These are phyloP conservation scores for Aquatica leii DNA, from an alignment of 2,888 invertebrate species.

Conservation along the genomic window DNA sequence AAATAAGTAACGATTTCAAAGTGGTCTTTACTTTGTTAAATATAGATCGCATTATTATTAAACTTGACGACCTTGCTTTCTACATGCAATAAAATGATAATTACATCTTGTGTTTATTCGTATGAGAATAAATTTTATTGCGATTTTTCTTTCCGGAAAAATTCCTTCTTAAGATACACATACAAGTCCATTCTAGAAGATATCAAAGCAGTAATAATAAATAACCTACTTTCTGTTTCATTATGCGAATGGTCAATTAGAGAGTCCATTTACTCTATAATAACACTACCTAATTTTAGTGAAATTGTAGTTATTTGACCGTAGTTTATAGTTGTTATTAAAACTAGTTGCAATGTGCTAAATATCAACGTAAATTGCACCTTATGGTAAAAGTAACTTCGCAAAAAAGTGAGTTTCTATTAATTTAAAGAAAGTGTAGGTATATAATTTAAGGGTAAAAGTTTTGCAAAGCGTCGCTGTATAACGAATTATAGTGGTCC, in stretches of 20 bases:
- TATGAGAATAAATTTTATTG: background rate
- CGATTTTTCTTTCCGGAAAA: background rate
- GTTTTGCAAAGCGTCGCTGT: conserved; percentile 73
- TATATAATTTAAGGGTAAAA: conserved; percentile 72
- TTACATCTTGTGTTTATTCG: background rate
- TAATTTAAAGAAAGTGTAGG: background rate
- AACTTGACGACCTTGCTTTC: conserved; percentile 19
- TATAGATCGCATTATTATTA: conserved; percentile 23
- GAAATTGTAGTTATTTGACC: no score
- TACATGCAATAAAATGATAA: conserved; percentile 16
- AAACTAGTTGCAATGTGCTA: no score
- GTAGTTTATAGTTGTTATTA: no score
- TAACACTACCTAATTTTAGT: no score
- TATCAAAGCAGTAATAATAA: no score
- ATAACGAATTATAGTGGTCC: conserved; percentile 72
- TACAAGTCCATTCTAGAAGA: no score
- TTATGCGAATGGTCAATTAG: no score
- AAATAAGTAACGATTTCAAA: conserved; percentile 17
- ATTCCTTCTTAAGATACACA: background rate
- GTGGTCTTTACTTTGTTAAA: conserved; percentile 16
- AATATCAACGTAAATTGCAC: background rate
- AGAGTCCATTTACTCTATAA: no score
- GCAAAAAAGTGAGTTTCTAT: conserved; percentile 2
- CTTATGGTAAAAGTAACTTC: conserved; percentile 3
- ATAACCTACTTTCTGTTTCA: no score